Base-by-base conservation (phyloP, 64 coral and sea anemone species). In the Actinia equina region DNA sequence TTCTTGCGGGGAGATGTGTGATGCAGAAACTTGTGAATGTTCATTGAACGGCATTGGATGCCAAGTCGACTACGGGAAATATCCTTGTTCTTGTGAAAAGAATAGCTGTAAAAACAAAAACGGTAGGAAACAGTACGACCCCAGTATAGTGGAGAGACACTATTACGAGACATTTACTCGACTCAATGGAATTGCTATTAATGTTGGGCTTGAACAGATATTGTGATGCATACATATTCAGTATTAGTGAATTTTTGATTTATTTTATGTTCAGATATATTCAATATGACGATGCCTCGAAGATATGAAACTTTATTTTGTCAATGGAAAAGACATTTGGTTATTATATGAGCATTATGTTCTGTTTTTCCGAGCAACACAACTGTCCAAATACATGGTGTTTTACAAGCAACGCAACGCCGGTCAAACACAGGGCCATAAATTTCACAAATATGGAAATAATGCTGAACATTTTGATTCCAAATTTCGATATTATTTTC, bases 61-160 rank as follows among this genome's bases (percentile, higher is more conserved):
- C 76, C 94, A 97, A 83, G 94, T 97, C 6, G 94, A 97, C 85
- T 97, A 97, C 71, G 94, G 94, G 6, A 87, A 90, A n/a, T 97
- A 93, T 82, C 94, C 94, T 7, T 97, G 94, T 76, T 97, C 94
- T 6, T 97, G 94, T 81, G 84, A 77, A 19, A 77, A 86, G 19
- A 90, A 93, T 77, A 83, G 80, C 22, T 97, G 94, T 45, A 87
- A 97, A 44, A 97, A 97, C 53, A 58, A 71, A 27, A 90, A 97
- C 17, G 94, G 94, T 15, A 87, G 94, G 89, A 97, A 89, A 90
- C 94, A 97, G 16, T 97, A 97, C 74, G 92, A 97, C 51, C 91
- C 94, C 7, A 79, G 71, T 3, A 89, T 77, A 7, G 92, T 97
- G 22, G 88, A 93, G 62, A 89, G 57, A 76, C 94, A 97, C 84